Percentiles rank a stretch among this genome's conserved stretches.
Conservation (phyloP, 2,888 invertebrate genomes). For the Empis stercorea region DNA sequence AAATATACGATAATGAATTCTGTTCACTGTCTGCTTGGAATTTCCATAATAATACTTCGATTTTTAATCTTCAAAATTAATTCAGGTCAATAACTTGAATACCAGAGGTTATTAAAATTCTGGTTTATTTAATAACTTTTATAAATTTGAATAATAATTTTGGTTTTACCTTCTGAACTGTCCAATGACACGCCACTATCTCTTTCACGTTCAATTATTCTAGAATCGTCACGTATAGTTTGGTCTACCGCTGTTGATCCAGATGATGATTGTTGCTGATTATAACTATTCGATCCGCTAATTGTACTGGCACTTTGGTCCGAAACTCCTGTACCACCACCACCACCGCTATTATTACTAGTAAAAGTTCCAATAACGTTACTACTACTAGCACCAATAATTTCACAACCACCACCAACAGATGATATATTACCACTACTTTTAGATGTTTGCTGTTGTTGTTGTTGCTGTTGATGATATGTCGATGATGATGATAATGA, state of each 20-base stretch:
- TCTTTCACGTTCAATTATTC: constrained; percentile 15
- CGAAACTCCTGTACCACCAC: background rate
- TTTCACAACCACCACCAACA: background rate
- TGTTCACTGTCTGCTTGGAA: too few species aligned
- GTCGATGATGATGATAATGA: constrained; percentile 1
- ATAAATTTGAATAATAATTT: too few species aligned
- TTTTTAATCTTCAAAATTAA: too few species aligned
- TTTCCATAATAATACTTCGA: too few species aligned
- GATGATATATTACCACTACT: too few species aligned
- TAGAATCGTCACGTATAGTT: constrained; percentile 2
- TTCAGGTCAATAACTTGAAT: too few species aligned
- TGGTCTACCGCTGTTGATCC: background rate
- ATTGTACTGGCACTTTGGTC: too few species aligned
- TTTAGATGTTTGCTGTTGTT: background rate
- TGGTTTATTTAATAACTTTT: too few species aligned
- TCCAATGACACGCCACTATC: constrained; percentile 13
- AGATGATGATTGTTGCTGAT: background rate
- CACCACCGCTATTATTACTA: background rate
- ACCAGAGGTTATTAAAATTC: too few species aligned
- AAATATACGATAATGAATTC: too few species aligned
- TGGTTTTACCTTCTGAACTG: constrained; percentile 12
- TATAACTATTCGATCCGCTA: background rate
- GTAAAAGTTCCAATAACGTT: background rate
- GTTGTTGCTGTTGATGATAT: constrained; percentile 5
- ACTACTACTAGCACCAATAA: background rate